phyloP scores from a whole-genome alignment of 1,140 invertebrate species.

The Pseudomyrmex cubaensis region DNA sequence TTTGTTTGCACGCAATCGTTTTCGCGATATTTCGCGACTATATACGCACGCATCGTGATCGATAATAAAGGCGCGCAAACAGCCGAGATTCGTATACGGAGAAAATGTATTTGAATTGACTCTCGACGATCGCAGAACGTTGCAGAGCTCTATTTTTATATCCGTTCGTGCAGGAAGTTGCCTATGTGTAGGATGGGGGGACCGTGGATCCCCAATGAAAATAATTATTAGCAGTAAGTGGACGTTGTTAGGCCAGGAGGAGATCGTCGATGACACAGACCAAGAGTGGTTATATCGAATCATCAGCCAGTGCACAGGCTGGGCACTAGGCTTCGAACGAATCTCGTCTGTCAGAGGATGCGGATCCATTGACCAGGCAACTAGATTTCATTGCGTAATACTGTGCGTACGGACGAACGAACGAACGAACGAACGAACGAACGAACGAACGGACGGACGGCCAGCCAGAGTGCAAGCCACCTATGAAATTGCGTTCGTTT shows the following conservation, averaged over 20 bases:
- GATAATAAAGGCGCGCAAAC: too few species aligned
- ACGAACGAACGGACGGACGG: constrained; percentile 22
- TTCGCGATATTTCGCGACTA: too few species aligned
- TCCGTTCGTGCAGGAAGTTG: constrained; percentile 85
- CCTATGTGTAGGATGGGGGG: constrained; percentile 77
- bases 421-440: constrained; percentile 33
- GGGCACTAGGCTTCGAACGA: constrained; percentile 59
- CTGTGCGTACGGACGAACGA: constrained; percentile 50
- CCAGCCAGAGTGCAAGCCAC: constrained; percentile 30
- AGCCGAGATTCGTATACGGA: neutral
- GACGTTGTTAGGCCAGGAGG: constrained; percentile 81
- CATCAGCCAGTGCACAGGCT: constrained; percentile 58
- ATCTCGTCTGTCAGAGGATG: constrained; percentile 81
- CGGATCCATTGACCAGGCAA: constrained; percentile 84
- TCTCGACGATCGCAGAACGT: constrained; percentile 64
- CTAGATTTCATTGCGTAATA: constrained; percentile 84
- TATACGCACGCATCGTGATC: too few species aligned
- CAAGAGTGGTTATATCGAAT: constrained; percentile 82
- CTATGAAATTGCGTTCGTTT: constrained; percentile 61
- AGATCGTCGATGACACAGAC: constrained; percentile 82
- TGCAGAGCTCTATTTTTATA: constrained; percentile 84
- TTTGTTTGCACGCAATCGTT: too few species aligned
- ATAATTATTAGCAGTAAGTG: constrained; percentile 85
- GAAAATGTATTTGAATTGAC: constrained; percentile 67
- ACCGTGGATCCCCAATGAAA: constrained; percentile 83